Conservation (phyloP, 2,797 vertebrate species). For the Scolopax bukidnonensis region DNA sequence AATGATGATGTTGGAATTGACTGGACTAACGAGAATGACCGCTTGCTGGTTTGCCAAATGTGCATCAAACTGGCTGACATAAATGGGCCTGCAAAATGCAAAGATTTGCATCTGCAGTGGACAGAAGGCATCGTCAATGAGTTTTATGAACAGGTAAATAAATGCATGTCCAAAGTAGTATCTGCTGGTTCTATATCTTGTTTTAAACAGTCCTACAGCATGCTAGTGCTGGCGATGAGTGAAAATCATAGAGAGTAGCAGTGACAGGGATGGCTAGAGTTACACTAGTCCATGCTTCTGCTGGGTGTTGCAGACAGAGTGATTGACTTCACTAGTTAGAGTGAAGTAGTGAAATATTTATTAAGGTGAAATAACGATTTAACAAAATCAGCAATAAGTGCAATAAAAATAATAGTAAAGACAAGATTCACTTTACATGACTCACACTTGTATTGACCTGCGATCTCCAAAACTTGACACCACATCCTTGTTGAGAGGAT, state of each 20-base stretch:
- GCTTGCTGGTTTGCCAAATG: constrained; percentile 97
- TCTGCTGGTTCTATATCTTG: neutral
- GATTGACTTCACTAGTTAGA: no score
- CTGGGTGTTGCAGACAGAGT: neutral
- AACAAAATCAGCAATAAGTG: no score
- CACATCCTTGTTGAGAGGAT: neutral
- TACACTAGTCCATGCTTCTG: neutral
- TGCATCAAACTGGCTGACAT: constrained; percentile 98
- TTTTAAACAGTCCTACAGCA: neutral
- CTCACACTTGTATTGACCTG: neutral
- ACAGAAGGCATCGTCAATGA: constrained; percentile 98
- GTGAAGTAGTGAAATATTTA: no score
- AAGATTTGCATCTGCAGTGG: constrained; percentile 96
- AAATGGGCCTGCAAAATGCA: constrained; percentile 95
- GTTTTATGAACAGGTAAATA: constrained; percentile 95
- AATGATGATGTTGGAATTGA: constrained; percentile 97
- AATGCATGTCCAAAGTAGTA: neutral
- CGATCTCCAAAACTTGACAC: neutral
- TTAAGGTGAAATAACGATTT: no score
- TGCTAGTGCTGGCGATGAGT: neutral
- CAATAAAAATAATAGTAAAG: no score
- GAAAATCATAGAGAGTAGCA: neutral
- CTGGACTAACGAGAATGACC: constrained; percentile 97
- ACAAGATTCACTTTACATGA: neutral
- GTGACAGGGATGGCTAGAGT: neutral